Conservation (phyloP, 2,888 invertebrate genomes). For the Toxonevra muliebris region DNA sequence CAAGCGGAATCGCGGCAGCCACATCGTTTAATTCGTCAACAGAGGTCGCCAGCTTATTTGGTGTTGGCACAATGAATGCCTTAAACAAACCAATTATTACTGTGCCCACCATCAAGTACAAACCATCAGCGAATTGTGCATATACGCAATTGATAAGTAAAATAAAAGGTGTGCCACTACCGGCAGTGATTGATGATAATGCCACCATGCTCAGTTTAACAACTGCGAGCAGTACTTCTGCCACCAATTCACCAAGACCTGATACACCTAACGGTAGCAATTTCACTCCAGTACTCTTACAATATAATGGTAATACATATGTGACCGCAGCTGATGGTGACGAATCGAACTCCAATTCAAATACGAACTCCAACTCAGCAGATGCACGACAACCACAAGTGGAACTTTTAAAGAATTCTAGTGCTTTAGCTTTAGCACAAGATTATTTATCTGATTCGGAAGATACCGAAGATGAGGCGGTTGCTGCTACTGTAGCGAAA, state of each 20-base stretch:
- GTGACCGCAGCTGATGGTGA: constrained; percentile 42
- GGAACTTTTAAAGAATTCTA: constrained; percentile 60
- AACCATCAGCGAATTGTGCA: constrained; percentile 85
- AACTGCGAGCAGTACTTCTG: constrained; percentile 43
- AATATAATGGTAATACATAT: constrained; percentile 57
- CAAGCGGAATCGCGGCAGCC: constrained; percentile 22
- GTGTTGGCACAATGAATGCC: constrained; percentile 8
- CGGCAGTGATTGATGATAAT: constrained; percentile 51
- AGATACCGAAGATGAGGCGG: constrained; percentile 62
- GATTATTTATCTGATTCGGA: constrained; percentile 69
- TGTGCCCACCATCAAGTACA: constrained; percentile 76
- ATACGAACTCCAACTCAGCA: constrained; percentile 5
- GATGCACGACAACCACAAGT: constrained; percentile 47
- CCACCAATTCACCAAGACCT: constrained; percentile 49
- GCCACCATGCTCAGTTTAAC: constrained; percentile 38
- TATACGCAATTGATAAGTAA: constrained; percentile 88
- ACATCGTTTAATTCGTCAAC: constrained; percentile 11
- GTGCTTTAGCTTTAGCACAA: constrained; percentile 68
- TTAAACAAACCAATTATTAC: constrained; percentile 50
- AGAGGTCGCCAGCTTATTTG: background rate
- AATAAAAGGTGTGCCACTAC: constrained; percentile 75
- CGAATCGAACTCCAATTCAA: constrained; percentile 39
- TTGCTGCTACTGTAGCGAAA: constrained; percentile 22
- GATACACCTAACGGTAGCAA: constrained; percentile 44
- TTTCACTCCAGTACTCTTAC: constrained; percentile 59